A percentile compares a stretch with the other conserved stretches of the same genome.
These are phyloP conservation scores for Adelges cooleyi DNA, from an alignment of 1,140 invertebrate species.

Conservation along the genomic window DNA sequence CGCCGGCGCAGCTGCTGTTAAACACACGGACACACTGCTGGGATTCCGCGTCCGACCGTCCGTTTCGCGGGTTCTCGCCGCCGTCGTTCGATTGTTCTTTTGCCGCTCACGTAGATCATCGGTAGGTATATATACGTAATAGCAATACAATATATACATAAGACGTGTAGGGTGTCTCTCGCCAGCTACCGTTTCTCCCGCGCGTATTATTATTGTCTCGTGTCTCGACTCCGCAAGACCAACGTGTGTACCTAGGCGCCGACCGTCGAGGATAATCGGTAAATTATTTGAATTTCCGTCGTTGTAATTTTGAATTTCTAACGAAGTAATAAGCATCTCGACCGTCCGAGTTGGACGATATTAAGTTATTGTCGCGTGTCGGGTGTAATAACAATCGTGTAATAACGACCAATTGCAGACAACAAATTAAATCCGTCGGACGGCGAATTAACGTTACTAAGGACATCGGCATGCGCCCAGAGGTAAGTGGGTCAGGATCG, in stretches of 20 bases:
- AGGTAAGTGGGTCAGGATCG: conserved; percentile 27
- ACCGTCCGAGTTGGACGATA: not conserved
- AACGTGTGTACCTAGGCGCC: not conserved
- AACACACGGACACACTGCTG: no score
- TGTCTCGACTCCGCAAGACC: not conserved
- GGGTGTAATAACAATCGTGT: not conserved
- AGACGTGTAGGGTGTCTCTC: not conserved
- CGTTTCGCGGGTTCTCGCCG: not conserved
- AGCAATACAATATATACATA: no score
- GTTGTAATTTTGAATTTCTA: not conserved
- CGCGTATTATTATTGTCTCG: not conserved
- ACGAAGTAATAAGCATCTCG: not conserved
- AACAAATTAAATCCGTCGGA: not conserved
- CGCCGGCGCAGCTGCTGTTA: not conserved
- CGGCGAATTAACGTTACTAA: not conserved
- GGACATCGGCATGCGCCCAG: conserved; percentile 15
- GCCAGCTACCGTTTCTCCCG: not conserved
- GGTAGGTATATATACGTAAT: no score
- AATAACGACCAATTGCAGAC: not conserved
- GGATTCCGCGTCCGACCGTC: no score
- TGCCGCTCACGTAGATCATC: not conserved
- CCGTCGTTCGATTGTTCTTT: not conserved
- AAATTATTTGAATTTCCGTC: no score
- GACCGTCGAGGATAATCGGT: not conserved
- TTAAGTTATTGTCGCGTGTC: not conserved